A percentile compares a stretch with the other conserved stretches of the same genome.
phyloP scores from a whole-genome alignment of 2,113 vertebrate genomes.

The Murina feae region DNA sequence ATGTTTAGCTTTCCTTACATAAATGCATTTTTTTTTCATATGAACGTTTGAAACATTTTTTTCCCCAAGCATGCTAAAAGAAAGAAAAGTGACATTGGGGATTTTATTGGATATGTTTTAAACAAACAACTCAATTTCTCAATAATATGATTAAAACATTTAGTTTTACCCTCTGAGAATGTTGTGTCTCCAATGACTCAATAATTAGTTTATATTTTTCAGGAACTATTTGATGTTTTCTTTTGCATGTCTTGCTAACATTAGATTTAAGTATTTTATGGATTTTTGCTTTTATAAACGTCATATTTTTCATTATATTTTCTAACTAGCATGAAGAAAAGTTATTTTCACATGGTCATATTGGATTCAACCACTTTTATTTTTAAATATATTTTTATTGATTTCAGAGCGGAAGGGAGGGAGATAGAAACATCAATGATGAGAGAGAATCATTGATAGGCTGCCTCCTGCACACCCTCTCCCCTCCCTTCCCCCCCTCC shows the following conservation, averaged over 20 bases:
- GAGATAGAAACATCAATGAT: too few relatives aligned
- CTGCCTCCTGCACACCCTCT: too few relatives aligned
- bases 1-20: neutral
- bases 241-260: neutral
- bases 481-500: too few relatives aligned
- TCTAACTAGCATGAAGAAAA: conserved; percentile 8
- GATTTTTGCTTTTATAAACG: conserved; percentile 18
- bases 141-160: conserved; percentile 33
- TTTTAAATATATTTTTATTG: too few relatives aligned
- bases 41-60: neutral
- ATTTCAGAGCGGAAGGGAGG: too few relatives aligned
- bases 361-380: neutral
- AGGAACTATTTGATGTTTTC: conserved; percentile 12
- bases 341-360: neutral
- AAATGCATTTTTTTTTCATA: neutral
- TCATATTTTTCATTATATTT: neutral
- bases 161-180: conserved; percentile 20
- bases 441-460: too few relatives aligned
- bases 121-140: conserved; percentile 29
- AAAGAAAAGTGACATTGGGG: neutral
- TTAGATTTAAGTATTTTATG: conserved; percentile 26
- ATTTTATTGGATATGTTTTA: conserved; percentile 12
- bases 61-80: neutral
- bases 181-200: neutral
- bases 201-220: conserved; percentile 30